phyloP scores from a whole-genome alignment of 2,797 vertebrate genomes.

The Squalus acanthias region DNA sequence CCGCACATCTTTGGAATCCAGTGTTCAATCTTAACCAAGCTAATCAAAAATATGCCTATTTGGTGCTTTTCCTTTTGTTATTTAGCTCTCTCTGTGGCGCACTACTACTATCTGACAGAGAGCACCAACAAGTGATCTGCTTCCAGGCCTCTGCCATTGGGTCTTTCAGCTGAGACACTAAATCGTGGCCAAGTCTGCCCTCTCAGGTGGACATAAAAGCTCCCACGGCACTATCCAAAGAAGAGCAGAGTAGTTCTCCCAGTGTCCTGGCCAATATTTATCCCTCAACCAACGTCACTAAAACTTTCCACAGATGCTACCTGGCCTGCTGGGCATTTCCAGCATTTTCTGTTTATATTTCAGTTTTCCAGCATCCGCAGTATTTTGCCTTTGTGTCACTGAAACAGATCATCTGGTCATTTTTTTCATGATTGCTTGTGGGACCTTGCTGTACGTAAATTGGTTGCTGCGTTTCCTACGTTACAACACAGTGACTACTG shows the following conservation, averaged over 20 bases:
- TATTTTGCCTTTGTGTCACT: background rate
- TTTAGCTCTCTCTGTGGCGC: background rate
- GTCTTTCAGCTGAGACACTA: background rate
- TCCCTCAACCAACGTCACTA: background rate
- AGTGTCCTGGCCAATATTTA: background rate
- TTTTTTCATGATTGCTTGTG: background rate
- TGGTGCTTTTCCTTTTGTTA: background rate
- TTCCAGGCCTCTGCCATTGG: background rate
- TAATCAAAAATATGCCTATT: background rate
- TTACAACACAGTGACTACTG: background rate
- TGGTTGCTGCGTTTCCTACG: background rate
- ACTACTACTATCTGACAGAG: too few relatives aligned
- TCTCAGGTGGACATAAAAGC: background rate
- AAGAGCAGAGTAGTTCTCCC: too few relatives aligned
- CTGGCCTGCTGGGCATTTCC: background rate
- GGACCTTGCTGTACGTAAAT: background rate
- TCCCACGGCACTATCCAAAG: background rate
- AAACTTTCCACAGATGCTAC: background rate
- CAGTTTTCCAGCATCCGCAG: background rate
- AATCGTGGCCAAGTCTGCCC: background rate
- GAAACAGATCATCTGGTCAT: background rate
- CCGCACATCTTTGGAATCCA: too few relatives aligned
- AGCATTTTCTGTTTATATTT: background rate
- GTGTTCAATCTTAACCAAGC: background rate
- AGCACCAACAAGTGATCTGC: background rate